phyloP scores from a whole-genome alignment of 2,888 invertebrate genomes.

The Agrypnus murinus region DNA sequence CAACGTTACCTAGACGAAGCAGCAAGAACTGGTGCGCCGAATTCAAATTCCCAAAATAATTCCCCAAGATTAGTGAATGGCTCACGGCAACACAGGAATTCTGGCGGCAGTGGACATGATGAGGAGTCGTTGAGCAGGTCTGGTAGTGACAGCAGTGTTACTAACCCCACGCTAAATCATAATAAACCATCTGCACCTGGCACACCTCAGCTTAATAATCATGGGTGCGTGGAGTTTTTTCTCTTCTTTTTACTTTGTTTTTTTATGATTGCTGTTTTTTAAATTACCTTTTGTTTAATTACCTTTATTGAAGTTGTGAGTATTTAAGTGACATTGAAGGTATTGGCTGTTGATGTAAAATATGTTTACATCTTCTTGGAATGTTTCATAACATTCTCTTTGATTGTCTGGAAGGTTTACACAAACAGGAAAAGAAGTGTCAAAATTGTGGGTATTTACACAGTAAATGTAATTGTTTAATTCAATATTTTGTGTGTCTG shows the following conservation, averaged over 20 bases:
- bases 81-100: constrained; percentile 70
- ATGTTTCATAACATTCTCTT: too few species aligned
- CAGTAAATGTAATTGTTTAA: too few species aligned
- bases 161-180: constrained; percentile 75
- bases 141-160: constrained; percentile 93
- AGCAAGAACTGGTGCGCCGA: constrained; percentile 72
- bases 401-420: too few species aligned
- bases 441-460: too few species aligned
- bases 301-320: not conserved
- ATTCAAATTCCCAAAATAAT: constrained; percentile 67
- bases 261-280: not conserved
- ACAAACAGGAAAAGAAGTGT: too few species aligned
- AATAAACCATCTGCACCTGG: constrained; percentile 78
- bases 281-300: not conserved
- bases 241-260: not conserved
- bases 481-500: not conserved
- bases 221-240: constrained; percentile 74
- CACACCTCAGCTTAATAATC: constrained; percentile 77
- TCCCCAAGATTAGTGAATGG: constrained; percentile 68
- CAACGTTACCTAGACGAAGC: constrained; percentile 90
- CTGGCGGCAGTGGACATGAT: constrained; percentile 84
- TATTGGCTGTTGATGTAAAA: too few species aligned
- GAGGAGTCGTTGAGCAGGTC: constrained; percentile 92
- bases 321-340: too few species aligned
- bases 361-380: too few species aligned